Conservation (phyloP, 2,888 invertebrate genomes). For the Amblyteles armatorius region DNA sequence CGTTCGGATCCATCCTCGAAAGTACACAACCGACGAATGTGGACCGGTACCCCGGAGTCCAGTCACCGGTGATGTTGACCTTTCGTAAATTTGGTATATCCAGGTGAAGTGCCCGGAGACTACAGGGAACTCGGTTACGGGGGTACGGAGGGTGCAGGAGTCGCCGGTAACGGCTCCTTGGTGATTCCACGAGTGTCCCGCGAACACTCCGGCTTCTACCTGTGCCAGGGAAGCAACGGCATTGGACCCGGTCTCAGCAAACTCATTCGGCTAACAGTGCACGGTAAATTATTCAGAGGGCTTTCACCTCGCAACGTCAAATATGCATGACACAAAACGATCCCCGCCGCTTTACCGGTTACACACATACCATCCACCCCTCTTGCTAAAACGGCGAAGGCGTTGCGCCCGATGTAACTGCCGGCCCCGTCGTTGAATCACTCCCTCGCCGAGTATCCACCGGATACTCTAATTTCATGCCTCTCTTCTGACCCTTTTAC, state of each 20-base stretch:
- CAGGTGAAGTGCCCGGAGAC: conserved; percentile 85
- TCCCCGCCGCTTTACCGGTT: conserved; percentile 51
- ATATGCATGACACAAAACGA: conserved; percentile 67
- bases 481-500: background rate
- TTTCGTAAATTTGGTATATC: conserved; percentile 38
- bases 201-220: conserved; percentile 86
- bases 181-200: conserved; percentile 86
- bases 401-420: background rate
- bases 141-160: conserved; percentile 81
- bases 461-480: background rate
- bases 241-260: conserved; percentile 88
- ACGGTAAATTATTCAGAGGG: conserved; percentile 85
- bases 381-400: background rate
- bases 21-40: background rate
- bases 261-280: conserved; percentile 87
- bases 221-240: conserved; percentile 88
- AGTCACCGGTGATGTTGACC: background rate
- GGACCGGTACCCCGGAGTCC: background rate
- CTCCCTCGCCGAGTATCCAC: too few species aligned
- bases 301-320: conserved; percentile 54
- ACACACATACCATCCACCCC: background rate
- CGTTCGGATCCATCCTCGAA: too few species aligned
- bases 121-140: conserved; percentile 86
- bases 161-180: conserved; percentile 86
- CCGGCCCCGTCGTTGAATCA: background rate